Conservation (phyloP, 1,140 invertebrate species). For the Nasonia giraulti region DNA sequence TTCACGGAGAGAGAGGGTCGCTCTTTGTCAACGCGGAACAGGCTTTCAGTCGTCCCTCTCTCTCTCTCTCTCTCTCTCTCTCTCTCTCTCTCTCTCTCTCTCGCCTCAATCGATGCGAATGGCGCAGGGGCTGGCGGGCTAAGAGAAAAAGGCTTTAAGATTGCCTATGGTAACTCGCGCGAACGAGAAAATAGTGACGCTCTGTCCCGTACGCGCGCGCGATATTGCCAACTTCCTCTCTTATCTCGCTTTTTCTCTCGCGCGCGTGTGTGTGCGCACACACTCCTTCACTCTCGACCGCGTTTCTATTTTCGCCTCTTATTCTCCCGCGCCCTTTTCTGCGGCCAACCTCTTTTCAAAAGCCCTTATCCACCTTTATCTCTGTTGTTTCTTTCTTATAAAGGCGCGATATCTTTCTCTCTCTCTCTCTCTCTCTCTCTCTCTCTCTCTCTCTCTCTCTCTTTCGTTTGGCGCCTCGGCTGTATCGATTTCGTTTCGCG, state of each 20-base stretch:
- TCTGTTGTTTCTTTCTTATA: not conserved
- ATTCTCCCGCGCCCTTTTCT: conserved; percentile 18
- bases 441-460: too few relatives aligned
- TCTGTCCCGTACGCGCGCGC: conserved; percentile 11
- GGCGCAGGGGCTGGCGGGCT: not conserved
- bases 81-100: not conserved
- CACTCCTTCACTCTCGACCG: not conserved
- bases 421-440: too few relatives aligned
- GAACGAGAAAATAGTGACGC: conserved; percentile 55
- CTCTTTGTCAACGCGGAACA: conserved; percentile 31
- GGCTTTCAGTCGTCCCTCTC: not conserved
- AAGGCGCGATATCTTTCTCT: too few relatives aligned
- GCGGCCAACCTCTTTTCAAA: not conserved
- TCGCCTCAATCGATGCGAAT: conserved; percentile 46
- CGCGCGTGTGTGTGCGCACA: not conserved
- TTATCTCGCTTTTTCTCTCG: conserved; percentile 51
- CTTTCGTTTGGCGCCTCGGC: too few relatives aligned
- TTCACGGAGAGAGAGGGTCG: not conserved
- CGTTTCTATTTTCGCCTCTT: conserved; percentile 32
- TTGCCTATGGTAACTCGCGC: conserved; percentile 53
- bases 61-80: too few relatives aligned
- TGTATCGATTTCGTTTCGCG: too few relatives aligned
- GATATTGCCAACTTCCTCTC: conserved; percentile 59
- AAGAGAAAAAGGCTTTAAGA: conserved; percentile 50
- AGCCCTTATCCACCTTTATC: conserved; percentile 16